phyloP scores from a whole-genome alignment of 2,888 invertebrate genomes.

The Chironomus riparius region DNA sequence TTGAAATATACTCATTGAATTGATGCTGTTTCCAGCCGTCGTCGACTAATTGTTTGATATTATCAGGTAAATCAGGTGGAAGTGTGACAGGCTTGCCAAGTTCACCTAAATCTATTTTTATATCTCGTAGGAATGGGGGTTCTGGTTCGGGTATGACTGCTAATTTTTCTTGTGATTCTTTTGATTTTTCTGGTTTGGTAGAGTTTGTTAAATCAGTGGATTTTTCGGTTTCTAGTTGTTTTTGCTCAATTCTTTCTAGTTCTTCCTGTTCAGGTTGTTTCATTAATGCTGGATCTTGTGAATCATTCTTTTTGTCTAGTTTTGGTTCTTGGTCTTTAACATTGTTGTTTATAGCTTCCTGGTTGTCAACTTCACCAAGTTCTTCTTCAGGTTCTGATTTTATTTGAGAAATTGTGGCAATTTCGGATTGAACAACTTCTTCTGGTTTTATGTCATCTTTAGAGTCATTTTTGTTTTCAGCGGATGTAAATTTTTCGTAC shows the following conservation, averaged over 20 bases:
- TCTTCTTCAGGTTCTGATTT: neutral
- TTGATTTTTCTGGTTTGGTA: no score
- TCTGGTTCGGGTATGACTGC: no score
- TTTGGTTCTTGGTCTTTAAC: neutral
- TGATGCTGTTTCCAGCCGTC: conserved; percentile 97
- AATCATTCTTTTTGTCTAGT: neutral
- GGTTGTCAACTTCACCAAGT: neutral
- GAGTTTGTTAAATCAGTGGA: no score
- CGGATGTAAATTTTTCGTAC: no score
- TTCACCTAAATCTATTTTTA: neutral
- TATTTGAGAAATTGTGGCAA: no score
- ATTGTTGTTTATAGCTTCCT: neutral
- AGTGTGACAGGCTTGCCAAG: neutral
- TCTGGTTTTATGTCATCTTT: no score
- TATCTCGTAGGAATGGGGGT: neutral
- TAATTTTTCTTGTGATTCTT: neutral
- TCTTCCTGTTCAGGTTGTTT: neutral
- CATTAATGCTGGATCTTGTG: neutral
- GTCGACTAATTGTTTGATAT: conserved; percentile 49
- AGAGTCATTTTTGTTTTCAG: no score
- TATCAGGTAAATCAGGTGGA: neutral
- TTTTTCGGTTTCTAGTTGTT: neutral
- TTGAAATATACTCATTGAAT: conserved; percentile 97
- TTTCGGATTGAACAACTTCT: no score
- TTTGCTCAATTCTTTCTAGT: neutral